Evolutionary conservation across 37 sponge, comb jelly and placozoan species (phyloP).

Genomic region (Crambe crambe): DNA sequence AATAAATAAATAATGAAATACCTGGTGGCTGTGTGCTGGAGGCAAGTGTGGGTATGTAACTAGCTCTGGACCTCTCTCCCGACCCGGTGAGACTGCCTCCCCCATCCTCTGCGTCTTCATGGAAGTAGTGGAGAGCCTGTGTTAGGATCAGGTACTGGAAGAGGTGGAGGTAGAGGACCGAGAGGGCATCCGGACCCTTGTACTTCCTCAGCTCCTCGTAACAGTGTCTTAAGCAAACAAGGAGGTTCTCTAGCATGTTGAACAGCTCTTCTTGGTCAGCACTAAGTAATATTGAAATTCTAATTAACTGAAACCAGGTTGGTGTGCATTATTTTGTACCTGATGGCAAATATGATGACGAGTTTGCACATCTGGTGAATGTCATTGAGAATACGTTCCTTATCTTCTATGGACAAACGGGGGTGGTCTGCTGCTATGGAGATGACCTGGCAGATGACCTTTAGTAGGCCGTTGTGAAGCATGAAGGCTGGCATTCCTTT

Average conservation of each 20-base stretch:
- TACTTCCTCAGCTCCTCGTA: slow-evolving; percentile 31
- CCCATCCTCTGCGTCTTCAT: slow-evolving; percentile 27
- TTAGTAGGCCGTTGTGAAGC: slow-evolving; percentile 64
- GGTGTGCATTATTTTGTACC: slow-evolving; percentile 35
- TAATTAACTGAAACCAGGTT: too few species aligned
- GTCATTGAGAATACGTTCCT: slow-evolving; percentile 54
- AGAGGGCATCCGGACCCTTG: slow-evolving; percentile 10
- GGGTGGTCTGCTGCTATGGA: slow-evolving; percentile 47
- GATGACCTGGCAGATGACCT: slow-evolving; percentile 67
- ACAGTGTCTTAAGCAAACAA: slow-evolving; percentile 67
- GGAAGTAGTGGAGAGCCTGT: slow-evolving; percentile 47
- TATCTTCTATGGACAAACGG: slow-evolving; percentile 43
- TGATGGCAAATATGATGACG: slow-evolving; percentile 57
- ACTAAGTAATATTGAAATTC: too few species aligned
- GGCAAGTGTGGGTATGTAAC: slow-evolving; percentile 30
- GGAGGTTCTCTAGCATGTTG: slow-evolving; percentile 49
- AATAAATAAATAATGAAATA: slow-evolving; percentile 7
- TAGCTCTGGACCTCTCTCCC: background rate
- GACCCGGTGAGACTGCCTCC: background rate
- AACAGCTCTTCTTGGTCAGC: slow-evolving; percentile 70
- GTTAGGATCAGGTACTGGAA: slow-evolving; percentile 51
- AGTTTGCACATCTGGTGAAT: slow-evolving; percentile 53
- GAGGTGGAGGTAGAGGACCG: slow-evolving; percentile 52
- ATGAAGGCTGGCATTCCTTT: slow-evolving; percentile 65
- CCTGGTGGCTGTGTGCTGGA: slow-evolving; percentile 39